Conservation (phyloP, 2,888 invertebrate genomes). For the Limnephilus lunatus region DNA sequence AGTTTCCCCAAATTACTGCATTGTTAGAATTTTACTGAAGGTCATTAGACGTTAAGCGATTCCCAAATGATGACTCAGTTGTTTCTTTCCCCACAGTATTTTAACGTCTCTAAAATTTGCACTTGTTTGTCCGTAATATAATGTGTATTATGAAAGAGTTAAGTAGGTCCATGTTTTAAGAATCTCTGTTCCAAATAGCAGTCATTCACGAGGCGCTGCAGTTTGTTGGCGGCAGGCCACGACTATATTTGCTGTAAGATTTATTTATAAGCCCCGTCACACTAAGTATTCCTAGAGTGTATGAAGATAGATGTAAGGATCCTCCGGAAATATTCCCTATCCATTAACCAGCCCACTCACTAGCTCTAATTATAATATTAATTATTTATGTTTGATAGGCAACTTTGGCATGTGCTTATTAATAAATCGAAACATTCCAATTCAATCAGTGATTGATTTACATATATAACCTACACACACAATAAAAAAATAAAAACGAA, state of each 20-base stretch:
- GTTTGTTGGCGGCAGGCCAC: conserved; percentile 36
- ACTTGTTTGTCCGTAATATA: too few relatives aligned
- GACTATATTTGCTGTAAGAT: conserved; percentile 28
- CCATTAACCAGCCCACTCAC: neutral
- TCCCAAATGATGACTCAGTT: too few relatives aligned
- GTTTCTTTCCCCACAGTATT: too few relatives aligned
- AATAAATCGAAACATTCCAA: neutral
- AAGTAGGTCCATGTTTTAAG: neutral
- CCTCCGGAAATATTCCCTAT: neutral
- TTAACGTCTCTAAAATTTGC: too few relatives aligned
- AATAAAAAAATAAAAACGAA: too few relatives aligned
- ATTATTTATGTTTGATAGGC: neutral
- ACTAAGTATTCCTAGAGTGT: conserved; percentile 9
- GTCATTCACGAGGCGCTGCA: conserved; percentile 25
- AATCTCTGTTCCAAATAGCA: neutral
- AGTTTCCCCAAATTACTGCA: too few relatives aligned
- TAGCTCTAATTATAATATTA: neutral
- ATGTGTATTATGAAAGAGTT: neutral
- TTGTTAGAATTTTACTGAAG: too few relatives aligned
- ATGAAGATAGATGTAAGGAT: neutral
- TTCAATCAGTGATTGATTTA: too few relatives aligned
- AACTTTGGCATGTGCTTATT: neutral
- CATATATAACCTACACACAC: too few relatives aligned
- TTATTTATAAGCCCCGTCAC: conserved; percentile 23
- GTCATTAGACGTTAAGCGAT: too few relatives aligned